phyloP scores from a whole-genome alignment of 2,888 invertebrate species.

The Tenthredo livida region DNA sequence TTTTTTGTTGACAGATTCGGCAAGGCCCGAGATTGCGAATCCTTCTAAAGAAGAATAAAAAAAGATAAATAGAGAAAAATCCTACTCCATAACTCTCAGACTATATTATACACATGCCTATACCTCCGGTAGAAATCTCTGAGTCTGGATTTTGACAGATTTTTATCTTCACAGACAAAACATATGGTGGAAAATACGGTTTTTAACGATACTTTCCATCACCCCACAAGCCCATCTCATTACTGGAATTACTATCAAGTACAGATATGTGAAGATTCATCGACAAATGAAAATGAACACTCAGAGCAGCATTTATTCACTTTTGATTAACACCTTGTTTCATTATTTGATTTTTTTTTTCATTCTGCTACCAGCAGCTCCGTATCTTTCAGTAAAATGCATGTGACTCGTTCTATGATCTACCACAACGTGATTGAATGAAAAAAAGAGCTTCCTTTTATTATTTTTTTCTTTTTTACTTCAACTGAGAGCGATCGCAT shows the following conservation, averaged over 20 bases:
- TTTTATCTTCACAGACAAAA: not conserved
- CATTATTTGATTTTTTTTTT: not conserved
- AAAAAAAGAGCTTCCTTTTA: not conserved
- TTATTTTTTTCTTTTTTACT: not conserved
- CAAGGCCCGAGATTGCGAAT: constrained; percentile 32
- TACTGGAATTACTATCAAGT: too few species aligned
- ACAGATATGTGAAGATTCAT: too few species aligned
- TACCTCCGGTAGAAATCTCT: not conserved
- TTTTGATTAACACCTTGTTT: not conserved
- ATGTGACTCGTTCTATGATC: not conserved
- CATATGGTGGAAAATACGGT: too few species aligned
- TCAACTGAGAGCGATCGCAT: not conserved
- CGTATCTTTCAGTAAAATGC: not conserved
- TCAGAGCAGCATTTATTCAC: too few species aligned
- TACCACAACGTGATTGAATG: not conserved
- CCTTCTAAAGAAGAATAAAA: not conserved
- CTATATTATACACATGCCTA: not conserved
- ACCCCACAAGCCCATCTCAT: too few species aligned
- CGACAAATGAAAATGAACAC: too few species aligned
- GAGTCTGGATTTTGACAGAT: not conserved
- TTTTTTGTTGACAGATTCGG: constrained; percentile 48
- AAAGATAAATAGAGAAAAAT: constrained; percentile 19
- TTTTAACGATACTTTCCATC: too few species aligned
- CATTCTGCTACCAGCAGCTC: not conserved
- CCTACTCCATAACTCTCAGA: not conserved